phyloP scores from a whole-genome alignment of 2,888 invertebrate species.

The Callyntrura guangdongensis region DNA sequence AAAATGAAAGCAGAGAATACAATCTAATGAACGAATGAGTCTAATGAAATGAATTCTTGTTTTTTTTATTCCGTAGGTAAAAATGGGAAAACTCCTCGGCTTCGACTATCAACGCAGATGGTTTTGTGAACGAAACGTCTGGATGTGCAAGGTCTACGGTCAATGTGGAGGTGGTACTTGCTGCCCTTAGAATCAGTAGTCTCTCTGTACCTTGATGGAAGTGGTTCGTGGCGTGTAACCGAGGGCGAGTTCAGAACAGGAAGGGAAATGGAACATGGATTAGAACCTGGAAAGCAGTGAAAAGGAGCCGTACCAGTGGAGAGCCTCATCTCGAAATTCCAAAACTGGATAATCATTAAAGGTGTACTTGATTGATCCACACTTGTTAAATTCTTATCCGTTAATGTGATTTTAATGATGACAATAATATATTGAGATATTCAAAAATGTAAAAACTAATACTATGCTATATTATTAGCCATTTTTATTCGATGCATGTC shows the following conservation, averaged over 20 bases:
- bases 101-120: constrained; percentile 84
- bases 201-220: neutral
- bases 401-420: neutral
- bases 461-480: no score
- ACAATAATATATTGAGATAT: no score
- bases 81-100: constrained; percentile 84
- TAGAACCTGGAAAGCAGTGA: neutral
- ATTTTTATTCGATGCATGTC: no score
- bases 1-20: neutral
- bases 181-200: constrained; percentile 43
- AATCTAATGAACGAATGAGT: no score
- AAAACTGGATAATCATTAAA: constrained; percentile 37
- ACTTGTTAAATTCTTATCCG: no score
- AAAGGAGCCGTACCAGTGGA: neutral
- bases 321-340: constrained; percentile 39
- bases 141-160: constrained; percentile 84
- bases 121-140: constrained; percentile 84
- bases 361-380: neutral
- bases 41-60: neutral
- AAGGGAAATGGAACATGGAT: neutral
- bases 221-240: neutral
- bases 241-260: neutral
- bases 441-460: no score
- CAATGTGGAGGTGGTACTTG: constrained; percentile 81
- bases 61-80: constrained; percentile 68